These are phyloP conservation scores for Pseudoips prasinana DNA, from an alignment of 2,888 invertebrate species.

Conservation along the genomic window DNA sequence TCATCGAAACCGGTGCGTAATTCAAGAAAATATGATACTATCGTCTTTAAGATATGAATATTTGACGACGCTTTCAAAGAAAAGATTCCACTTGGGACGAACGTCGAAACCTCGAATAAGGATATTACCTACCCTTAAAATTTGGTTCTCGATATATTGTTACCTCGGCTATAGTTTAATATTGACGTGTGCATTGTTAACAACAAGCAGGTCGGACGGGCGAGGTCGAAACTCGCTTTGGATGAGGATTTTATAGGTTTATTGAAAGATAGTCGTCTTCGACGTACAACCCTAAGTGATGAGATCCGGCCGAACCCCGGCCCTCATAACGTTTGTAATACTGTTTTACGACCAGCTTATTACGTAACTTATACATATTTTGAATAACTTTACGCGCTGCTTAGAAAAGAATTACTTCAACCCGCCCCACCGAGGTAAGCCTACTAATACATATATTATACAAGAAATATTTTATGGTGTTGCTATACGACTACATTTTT, in stretches of 20 bases:
- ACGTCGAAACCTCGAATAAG: constrained; percentile 47
- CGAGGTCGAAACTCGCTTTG: constrained; percentile 45
- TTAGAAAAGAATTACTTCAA: constrained; percentile 65
- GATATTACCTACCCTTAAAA: constrained; percentile 62
- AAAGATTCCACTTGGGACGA: constrained; percentile 59
- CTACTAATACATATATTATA: constrained; percentile 19
- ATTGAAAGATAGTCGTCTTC: constrained; percentile 69
- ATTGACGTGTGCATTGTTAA: constrained; percentile 65
- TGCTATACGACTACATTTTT: constrained; percentile 20
- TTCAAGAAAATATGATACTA: constrained; percentile 21
- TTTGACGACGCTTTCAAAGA: constrained; percentile 54
- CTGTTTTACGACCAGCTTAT: constrained; percentile 75
- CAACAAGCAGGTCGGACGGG: constrained; percentile 43
- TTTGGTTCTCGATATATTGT: constrained; percentile 65
- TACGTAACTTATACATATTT: constrained; percentile 77
- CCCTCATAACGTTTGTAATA: constrained; percentile 76
- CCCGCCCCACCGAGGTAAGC: constrained; percentile 53
- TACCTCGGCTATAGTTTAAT: constrained; percentile 64
- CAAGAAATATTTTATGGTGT: constrained; percentile 20
- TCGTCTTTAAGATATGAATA: constrained; percentile 50
- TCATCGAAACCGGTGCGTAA: no score
- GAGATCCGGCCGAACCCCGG: constrained; percentile 71
- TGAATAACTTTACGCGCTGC: constrained; percentile 72
- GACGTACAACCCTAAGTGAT: constrained; percentile 70
- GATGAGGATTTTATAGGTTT: constrained; percentile 67